These are phyloP conservation scores for Oncorhynchus nerka DNA, from an alignment of 2,113 vertebrate genomes.

Conservation along the genomic window DNA sequence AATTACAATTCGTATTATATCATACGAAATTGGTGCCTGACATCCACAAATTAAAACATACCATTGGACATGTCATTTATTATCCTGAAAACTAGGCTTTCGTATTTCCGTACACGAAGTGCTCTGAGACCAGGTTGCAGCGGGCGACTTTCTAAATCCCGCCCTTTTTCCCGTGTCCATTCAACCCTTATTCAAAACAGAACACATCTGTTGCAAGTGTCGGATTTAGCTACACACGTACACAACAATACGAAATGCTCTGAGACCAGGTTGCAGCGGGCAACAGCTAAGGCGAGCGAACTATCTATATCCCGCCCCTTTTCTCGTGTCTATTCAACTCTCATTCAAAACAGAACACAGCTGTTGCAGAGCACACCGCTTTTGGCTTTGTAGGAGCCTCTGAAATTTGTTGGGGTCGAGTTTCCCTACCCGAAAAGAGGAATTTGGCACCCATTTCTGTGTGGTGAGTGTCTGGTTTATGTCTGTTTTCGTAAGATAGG, in stretches of 20 bases:
- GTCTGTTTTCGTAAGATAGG: too few relatives aligned
- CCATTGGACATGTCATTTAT: too few relatives aligned
- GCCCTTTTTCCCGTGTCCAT: constrained; percentile 21
- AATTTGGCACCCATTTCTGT: constrained; percentile 38
- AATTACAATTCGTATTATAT: too few relatives aligned
- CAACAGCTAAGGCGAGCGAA: too few relatives aligned
- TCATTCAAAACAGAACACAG: constrained; percentile 76
- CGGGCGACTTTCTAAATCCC: background rate
- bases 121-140: too few relatives aligned
- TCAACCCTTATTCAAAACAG: constrained; percentile 70
- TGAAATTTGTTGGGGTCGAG: constrained; percentile 1
- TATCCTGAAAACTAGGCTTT: too few relatives aligned
- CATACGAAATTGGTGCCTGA: too few relatives aligned
- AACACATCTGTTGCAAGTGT: constrained; percentile 66
- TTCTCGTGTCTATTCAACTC: constrained; percentile 36
- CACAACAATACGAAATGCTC: too few relatives aligned
- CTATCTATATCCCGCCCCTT: background rate
- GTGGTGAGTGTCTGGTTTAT: constrained; percentile 17
- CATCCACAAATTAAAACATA: too few relatives aligned
- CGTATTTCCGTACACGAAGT: too few relatives aligned
- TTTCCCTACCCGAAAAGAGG: constrained; percentile 25
- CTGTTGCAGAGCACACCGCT: constrained; percentile 59
- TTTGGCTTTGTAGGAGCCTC: background rate
- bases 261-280: too few relatives aligned
- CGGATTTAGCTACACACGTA: too few relatives aligned